Evolutionary conservation across 2,888 invertebrate genomes (phyloP), one percentile per base, ranked within the genome.

Genomic region (Aspidiotus destructor): DNA sequence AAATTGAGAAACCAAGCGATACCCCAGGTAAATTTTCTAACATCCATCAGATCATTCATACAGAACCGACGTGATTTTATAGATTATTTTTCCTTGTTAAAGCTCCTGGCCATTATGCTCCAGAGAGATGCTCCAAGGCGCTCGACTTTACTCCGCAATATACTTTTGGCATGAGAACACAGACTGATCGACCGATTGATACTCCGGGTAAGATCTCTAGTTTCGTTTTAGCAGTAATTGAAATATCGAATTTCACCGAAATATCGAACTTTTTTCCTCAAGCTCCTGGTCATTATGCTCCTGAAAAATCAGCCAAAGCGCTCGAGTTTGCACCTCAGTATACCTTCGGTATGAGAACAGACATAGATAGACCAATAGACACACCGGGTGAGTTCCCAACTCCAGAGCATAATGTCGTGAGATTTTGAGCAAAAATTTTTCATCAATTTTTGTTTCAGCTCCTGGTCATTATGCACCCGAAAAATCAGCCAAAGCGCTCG

Each of bases 211-310:
- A 48, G 48, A 48, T 2, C 5, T 48, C 3, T 48, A n/a, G 48
- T 48, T 3, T 48, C n/a, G 10, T 6, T 48, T 48, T 48, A 2
- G 28, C 1, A 28, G 5, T 28, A 3, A 28, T 3, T 28, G 5
- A 28, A 28, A 28, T 28, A 1, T 28, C 5, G 28, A 28, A 28
- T 28, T 28, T 3, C 28, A 28, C 28, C 28, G 5, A 28, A 28
- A 28, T 28, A 28, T 5, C 28, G 5, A 28, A 28, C 5, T 28
- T 5, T 28, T 28, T 5, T 28, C 5, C 28, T 28, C 28, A 28
- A 6, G 91, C 92, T 10, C 93, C 93, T 0, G 91, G 92, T 13
- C 89, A 91, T 77, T 93, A 93, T 77, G 84, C 89, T 72, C 87
- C 90, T 0, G 85, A 86, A 75, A 87, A 86, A 73, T 83, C 87